phyloP scores from a whole-genome alignment of 2,113 vertebrate species.

The Ceyx melanurus region DNA sequence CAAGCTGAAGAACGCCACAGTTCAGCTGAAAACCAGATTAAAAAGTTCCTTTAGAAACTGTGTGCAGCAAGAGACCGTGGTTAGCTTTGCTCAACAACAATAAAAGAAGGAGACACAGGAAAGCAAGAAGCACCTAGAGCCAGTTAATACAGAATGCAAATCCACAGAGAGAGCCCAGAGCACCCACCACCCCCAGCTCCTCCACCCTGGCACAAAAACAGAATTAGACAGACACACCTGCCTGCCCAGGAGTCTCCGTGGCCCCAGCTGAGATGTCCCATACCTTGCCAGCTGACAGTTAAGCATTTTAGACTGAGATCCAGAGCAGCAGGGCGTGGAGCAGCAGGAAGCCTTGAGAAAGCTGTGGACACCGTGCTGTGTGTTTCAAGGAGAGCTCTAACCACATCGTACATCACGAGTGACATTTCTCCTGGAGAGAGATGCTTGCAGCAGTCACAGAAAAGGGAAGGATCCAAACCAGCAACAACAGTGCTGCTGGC shows the following conservation, averaged over 20 bases:
- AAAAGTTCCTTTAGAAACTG: conserved; percentile 24
- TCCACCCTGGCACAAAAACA: accelerated
- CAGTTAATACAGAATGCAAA: neutral
- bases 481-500: neutral
- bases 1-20: neutral
- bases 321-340: neutral
- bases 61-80: neutral
- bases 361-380: neutral
- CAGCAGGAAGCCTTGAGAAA: neutral
- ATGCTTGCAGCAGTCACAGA: neutral
- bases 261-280: neutral
- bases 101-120: neutral
- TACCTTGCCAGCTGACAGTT: accelerated
- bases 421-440: neutral
- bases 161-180: neutral
- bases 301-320: neutral
- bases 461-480: neutral
- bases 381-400: neutral
- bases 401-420: neutral
- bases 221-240: neutral
- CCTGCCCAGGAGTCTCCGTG: neutral
- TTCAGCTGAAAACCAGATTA: neutral
- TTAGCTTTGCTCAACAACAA: neutral
- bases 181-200: neutral
- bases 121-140: neutral